phyloP scores from a whole-genome alignment of 2,888 invertebrate genomes.

The Amiota communis region DNA sequence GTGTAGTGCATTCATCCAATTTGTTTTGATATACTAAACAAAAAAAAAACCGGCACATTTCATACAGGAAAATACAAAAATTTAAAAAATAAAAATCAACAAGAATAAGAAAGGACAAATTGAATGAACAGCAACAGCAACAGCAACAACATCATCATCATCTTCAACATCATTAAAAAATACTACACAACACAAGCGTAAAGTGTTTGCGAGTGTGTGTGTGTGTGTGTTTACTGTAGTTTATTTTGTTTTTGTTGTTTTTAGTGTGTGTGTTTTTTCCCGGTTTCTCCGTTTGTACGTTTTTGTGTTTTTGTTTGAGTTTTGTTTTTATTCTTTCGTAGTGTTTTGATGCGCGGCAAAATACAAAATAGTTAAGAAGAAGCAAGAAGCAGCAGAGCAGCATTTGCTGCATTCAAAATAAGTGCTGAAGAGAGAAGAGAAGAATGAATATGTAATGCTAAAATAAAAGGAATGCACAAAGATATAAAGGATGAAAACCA shows the following conservation, averaged over 20 bases:
- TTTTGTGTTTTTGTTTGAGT: slow-evolving; percentile 14
- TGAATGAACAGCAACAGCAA: neutral
- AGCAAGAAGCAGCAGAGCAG: too few relatives aligned
- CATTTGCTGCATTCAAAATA: too few relatives aligned
- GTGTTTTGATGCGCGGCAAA: slow-evolving; percentile 11
- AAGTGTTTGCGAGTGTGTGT: too few relatives aligned
- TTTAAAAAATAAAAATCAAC: too few relatives aligned
- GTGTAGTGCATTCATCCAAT: too few relatives aligned
- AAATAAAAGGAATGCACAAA: slow-evolving; percentile 2
- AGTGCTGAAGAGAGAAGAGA: neutral
- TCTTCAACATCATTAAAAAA: neutral
- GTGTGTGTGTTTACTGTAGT: neutral
- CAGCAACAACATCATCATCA: neutral
- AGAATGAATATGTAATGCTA: neutral
- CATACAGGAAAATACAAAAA: too few relatives aligned
- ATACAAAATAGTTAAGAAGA: neutral
- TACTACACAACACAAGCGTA: neutral
- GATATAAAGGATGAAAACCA: neutral
- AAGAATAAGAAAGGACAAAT: too few relatives aligned
- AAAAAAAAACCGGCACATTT: too few relatives aligned
- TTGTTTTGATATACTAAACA: too few relatives aligned
- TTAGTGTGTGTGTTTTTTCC: neutral
- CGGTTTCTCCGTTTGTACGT: too few relatives aligned
- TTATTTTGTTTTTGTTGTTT: neutral
- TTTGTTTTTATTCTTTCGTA: neutral